A percentile compares a stretch with the other conserved stretches of the same genome.
Evolutionary conservation across 2,888 invertebrate genomes (phyloP).

Genomic region (Cyclophora punctaria): DNA sequence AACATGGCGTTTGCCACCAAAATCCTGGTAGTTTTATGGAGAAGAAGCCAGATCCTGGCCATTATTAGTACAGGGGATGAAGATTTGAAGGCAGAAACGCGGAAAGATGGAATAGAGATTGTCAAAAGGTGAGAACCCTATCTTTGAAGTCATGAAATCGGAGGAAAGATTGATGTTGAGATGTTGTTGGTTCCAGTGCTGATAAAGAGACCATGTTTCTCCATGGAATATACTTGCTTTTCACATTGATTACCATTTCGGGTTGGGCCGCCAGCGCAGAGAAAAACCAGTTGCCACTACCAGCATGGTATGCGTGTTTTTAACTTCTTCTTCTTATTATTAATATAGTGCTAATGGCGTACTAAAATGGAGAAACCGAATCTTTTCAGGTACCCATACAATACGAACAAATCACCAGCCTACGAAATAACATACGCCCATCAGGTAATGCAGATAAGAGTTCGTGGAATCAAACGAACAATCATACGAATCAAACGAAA

Average conservation of each 20-base stretch:
- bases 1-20: conserved; percentile 40
- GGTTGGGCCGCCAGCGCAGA: conserved; percentile 43
- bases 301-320: conserved; percentile 45
- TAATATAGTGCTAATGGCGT: no score
- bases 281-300: conserved; percentile 36
- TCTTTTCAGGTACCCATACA: conserved; percentile 59
- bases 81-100: conserved; percentile 25
- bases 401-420: conserved; percentile 46
- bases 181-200: conserved; percentile 2
- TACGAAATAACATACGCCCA: conserved; percentile 50
- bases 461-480: no score
- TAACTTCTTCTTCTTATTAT: no score
- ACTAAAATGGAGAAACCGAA: no score
- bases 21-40: conserved; percentile 34
- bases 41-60: conserved; percentile 24
- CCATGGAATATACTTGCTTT: conserved; percentile 23
- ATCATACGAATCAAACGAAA: no score
- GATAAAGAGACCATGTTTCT: conserved; percentile 28
- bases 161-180: not conserved
- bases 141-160: not conserved
- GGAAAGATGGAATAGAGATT: conserved; percentile 27
- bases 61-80: conserved; percentile 32
- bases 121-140: conserved; percentile 30
- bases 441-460: conserved; percentile 23
- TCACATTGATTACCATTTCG: conserved; percentile 29